Percentiles rank a stretch among this genome's conserved stretches.
Conservation (phyloP, 2,113 vertebrate genomes). For the Rhinolophus sinicus region DNA sequence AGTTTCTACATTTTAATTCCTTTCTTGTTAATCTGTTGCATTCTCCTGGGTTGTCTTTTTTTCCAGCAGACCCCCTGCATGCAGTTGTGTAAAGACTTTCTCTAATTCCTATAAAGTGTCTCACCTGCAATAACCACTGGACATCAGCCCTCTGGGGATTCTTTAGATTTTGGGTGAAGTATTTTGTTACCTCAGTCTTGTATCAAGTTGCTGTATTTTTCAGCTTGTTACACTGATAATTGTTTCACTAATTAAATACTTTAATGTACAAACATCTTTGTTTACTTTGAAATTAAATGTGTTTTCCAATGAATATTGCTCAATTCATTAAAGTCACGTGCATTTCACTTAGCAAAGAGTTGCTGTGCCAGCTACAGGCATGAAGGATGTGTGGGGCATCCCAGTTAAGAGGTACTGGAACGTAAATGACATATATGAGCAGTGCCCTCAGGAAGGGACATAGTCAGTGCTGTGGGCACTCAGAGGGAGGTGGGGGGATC, state of each 20-base stretch:
- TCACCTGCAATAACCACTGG: slow-evolving; percentile 79
- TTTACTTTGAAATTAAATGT: slow-evolving; percentile 84
- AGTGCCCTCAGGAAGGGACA: neutral
- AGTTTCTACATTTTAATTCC: slow-evolving; percentile 79
- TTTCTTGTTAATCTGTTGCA: slow-evolving; percentile 84
- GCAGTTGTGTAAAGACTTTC: slow-evolving; percentile 84
- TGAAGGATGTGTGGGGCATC: neutral
- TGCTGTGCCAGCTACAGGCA: neutral
- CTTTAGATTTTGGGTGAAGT: slow-evolving; percentile 86
- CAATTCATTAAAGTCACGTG: slow-evolving; percentile 54
- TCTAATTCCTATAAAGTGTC: slow-evolving; percentile 83
- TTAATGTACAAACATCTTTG: slow-evolving; percentile 84
- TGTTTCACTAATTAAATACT: slow-evolving; percentile 89
- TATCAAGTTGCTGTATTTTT: slow-evolving; percentile 89
- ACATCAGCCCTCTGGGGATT: slow-evolving; percentile 76
- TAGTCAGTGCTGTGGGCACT: neutral
- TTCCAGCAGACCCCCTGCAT: slow-evolving; percentile 85
- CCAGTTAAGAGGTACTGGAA: neutral
- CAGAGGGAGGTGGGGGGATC: neutral
- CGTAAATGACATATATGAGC: neutral
- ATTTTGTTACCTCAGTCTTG: slow-evolving; percentile 92
- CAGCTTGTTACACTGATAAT: slow-evolving; percentile 89
- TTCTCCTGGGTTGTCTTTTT: slow-evolving; percentile 77
- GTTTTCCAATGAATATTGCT: slow-evolving; percentile 81
- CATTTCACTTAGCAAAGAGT: slow-evolving; percentile 8